Conservation (phyloP, 2,113 vertebrate species). For the Nothobranchius furzeri region DNA sequence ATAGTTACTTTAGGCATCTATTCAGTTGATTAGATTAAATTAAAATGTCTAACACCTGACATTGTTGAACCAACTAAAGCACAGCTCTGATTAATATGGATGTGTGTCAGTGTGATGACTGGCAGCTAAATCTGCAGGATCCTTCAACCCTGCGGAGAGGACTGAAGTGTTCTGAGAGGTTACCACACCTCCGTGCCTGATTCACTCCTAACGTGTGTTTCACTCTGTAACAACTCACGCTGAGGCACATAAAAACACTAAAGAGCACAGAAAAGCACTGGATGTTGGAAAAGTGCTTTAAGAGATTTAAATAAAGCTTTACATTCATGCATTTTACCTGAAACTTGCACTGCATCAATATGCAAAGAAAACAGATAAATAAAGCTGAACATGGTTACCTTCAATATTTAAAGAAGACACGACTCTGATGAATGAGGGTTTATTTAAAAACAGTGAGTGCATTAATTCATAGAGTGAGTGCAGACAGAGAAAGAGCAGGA, state of each 20-base stretch:
- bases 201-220: constrained; percentile 42
- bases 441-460: not conserved
- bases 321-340: not conserved
- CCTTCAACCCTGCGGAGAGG: constrained; percentile 23
- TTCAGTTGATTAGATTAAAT: constrained; percentile 14
- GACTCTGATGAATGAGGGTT: constrained; percentile 10
- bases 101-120: constrained; percentile 25
- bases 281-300: not conserved
- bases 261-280: not conserved
- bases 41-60: constrained; percentile 12
- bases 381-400: too few relatives aligned
- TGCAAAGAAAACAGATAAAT: too few relatives aligned
- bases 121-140: constrained; percentile 43
- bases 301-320: not conserved
- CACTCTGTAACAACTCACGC: constrained; percentile 37
- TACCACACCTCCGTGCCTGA: constrained; percentile 54
- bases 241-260: constrained; percentile 27
- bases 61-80: constrained; percentile 6
- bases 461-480: too few relatives aligned
- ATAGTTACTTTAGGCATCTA: not conserved
- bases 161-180: constrained; percentile 26
- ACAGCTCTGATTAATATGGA: constrained; percentile 38
- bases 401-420: not conserved
- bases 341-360: too few relatives aligned
- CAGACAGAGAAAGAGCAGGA: too few relatives aligned